These are phyloP conservation scores for Lophius piscatorius DNA, from an alignment of 2,113 vertebrate genomes.

Conservation along the genomic window DNA sequence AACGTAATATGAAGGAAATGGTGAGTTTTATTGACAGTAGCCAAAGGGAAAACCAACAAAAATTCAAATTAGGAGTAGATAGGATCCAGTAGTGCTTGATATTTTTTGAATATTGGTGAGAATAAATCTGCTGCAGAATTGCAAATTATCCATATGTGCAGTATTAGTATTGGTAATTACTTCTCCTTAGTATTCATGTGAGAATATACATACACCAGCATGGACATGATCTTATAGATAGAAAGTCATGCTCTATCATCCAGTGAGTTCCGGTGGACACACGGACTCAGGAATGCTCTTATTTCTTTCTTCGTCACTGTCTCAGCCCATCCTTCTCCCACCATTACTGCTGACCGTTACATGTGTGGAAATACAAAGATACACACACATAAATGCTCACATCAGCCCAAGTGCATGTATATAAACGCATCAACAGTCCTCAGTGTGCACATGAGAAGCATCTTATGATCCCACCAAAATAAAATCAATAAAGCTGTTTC, in stretches of 20 bases:
- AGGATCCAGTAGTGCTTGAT: too few species aligned
- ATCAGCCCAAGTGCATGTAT: constrained; percentile 18
- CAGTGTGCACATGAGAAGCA: constrained; percentile 48
- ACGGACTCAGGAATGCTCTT: constrained; percentile 5
- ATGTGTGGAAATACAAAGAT: constrained; percentile 12
- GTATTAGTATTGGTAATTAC: neutral
- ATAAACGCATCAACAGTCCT: constrained; percentile 39
- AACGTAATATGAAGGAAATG: too few species aligned
- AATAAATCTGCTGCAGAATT: too few species aligned
- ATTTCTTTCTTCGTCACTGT: constrained; percentile 11
- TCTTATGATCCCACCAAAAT: constrained; percentile 38
- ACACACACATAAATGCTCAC: constrained; percentile 5
- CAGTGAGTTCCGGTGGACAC: constrained; percentile 7
- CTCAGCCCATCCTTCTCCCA: constrained; percentile 21
- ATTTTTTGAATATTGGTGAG: too few species aligned
- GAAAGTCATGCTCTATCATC: constrained; percentile 62
- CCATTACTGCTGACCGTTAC: constrained; percentile 49
- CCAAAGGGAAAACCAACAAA: too few species aligned
- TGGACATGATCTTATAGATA: constrained; percentile 23
- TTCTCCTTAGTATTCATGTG: neutral
- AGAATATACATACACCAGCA: constrained; percentile 1
- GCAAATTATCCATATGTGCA: too few species aligned
- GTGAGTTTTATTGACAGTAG: too few species aligned
- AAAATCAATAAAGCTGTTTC: constrained; percentile 60
- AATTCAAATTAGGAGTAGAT: too few species aligned